Conservation (phyloP, 2,888 invertebrate species). For the Zele albiditarsus region DNA sequence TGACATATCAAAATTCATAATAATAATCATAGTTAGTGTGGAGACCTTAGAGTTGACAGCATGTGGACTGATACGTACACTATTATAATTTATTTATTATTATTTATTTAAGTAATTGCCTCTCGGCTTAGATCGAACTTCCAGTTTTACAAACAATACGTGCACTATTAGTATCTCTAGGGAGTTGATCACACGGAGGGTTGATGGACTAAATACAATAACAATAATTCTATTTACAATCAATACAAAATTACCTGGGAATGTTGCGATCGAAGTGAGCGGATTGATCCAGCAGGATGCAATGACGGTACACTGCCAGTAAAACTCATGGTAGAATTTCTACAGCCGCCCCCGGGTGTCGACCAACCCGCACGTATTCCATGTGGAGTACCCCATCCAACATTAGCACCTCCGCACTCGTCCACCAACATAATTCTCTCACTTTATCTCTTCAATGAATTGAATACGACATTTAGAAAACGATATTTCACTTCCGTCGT, state of each 20-base stretch:
- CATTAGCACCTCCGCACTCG: slow-evolving; percentile 65
- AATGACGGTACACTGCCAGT: slow-evolving; percentile 70
- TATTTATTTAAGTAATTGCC: too few relatives aligned
- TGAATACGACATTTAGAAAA: slow-evolving; percentile 35
- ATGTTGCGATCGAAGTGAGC: slow-evolving; percentile 68
- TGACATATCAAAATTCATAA: too few relatives aligned
- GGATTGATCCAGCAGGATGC: slow-evolving; percentile 68
- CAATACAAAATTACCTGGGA: slow-evolving; percentile 62
- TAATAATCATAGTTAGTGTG: too few relatives aligned
- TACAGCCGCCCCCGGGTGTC: slow-evolving; percentile 65
- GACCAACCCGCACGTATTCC: slow-evolving; percentile 65
- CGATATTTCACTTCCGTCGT: background rate
- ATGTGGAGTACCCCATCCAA: slow-evolving; percentile 61
- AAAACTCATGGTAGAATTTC: slow-evolving; percentile 68
- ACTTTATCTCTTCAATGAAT: slow-evolving; percentile 43
- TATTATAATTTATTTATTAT: too few relatives aligned
- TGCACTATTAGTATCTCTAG: too few relatives aligned
- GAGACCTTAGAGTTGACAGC: too few relatives aligned
- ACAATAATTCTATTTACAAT: too few relatives aligned
- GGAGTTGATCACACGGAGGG: too few relatives aligned
- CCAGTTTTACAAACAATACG: too few relatives aligned
- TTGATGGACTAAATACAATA: too few relatives aligned
- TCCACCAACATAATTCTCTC: slow-evolving; percentile 62
- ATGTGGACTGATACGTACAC: too few relatives aligned
- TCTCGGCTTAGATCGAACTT: too few relatives aligned